Evolutionary conservation across 2,888 invertebrate species (phyloP), one percentile per base, ranked within the genome.

Genomic region (Blastobasis lacticolella): DNA sequence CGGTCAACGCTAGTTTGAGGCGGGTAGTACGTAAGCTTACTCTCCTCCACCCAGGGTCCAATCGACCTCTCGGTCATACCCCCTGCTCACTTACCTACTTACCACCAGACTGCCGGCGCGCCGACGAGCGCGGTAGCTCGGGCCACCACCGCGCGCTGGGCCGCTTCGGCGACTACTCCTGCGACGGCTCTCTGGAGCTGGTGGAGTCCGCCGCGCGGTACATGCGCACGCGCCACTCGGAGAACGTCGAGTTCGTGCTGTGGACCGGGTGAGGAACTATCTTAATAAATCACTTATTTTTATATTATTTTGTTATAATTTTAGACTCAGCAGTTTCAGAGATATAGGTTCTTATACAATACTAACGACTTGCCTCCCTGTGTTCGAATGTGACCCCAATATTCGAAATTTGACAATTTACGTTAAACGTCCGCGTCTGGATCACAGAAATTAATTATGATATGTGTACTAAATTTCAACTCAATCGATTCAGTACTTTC

Each of bases 171-270:
- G 87, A 88, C 66, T 87, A 85, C 85, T 91, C 92, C 58, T 97
- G 97, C 83, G 97, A 97, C 85, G 94, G 97, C 65, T 95, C 97
- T 5, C 94, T 95, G 91, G 92, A 93, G 70, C 91, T 97, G 66
- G 94, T 97, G 65, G 94, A 95, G 78, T 96, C 96, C 44, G 96
- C 97, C 6, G 94, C 96, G 53, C 90, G 91, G 70, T 94, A 95
- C 61, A 97, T 97, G 97, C 93, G 93, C 81, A 92, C 92, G 50
- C 90, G 94, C 54, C 94, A 94, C 71, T 92, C 94, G 47, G 94
- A 96, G 79, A 95, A 95, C 75, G 94, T 97, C 55, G 97, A 97
- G 82, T 97, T 97, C 77, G 95, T 97, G 36, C 85, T 97, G 37
- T 97, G 97, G 97, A 97, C 97, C 36, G 97, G 97, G 97, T 96